A percentile compares a stretch with the other conserved stretches of the same genome.
Conservation (phyloP, 2,888 invertebrate genomes). For the Ichneumon xanthorius region DNA sequence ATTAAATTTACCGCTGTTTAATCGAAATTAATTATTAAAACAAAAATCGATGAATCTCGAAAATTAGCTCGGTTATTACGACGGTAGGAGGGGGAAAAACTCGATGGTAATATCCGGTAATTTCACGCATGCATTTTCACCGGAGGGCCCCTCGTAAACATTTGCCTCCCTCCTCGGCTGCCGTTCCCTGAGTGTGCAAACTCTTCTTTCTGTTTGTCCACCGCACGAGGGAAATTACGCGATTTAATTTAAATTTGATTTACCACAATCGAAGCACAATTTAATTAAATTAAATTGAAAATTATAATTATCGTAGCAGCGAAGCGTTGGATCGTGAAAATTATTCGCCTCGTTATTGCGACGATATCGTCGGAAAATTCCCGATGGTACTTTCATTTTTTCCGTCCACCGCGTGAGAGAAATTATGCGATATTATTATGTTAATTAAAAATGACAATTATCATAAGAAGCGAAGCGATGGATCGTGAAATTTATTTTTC, state of each 20-base stretch:
- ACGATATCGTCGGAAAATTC: neutral
- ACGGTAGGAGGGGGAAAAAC: no score
- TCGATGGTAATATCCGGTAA: constrained; percentile 2
- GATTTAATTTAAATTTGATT: neutral
- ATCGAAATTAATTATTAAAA: neutral
- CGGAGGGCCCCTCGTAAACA: constrained; percentile 16
- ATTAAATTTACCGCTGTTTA: neutral
- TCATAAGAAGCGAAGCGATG: no score
- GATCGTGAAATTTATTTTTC: no score
- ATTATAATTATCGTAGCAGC: neutral
- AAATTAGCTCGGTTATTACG: no score
- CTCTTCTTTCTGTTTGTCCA: neutral
- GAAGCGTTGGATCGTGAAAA: neutral
- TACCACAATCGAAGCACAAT: neutral
- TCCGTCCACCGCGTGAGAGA: neutral
- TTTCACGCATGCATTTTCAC: constrained; percentile 23
- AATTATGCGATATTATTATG: neutral
- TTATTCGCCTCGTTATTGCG: neutral
- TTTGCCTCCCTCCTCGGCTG: no score
- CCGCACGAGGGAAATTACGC: neutral
- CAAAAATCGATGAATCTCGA: no score
- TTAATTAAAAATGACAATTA: no score
- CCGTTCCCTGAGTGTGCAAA: no score
- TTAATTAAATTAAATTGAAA: no score
- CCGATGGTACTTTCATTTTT: neutral